Evolutionary conservation across 2,797 vertebrate genomes (phyloP).

Genomic region (Epinephelus coioides): DNA sequence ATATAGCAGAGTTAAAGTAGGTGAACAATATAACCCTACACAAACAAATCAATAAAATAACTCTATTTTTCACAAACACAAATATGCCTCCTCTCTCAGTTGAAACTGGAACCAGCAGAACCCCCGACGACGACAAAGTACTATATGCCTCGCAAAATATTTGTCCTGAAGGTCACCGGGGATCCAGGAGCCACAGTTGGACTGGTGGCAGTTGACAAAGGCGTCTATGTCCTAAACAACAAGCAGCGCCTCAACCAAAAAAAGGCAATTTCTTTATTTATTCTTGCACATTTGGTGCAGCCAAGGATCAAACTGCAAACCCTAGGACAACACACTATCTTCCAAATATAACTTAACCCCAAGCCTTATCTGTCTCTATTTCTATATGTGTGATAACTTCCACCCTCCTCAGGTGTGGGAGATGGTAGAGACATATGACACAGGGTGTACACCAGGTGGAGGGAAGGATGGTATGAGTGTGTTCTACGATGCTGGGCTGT

Average conservation of each 20-base stretch:
- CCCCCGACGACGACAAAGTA: fast-evolving
- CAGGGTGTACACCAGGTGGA: slow-evolving; percentile 90
- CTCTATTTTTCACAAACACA: not conserved
- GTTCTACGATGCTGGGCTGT: slow-evolving; percentile 89
- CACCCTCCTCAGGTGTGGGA: slow-evolving; percentile 87
- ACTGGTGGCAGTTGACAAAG: slow-evolving; percentile 92
- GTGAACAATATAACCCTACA: not conserved
- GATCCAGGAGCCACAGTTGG: slow-evolving; percentile 85
- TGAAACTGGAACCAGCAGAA: slow-evolving; percentile 10
- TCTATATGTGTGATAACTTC: not conserved
- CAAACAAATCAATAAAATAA: not conserved
- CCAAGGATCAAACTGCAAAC: too few relatives aligned
- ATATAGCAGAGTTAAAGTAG: not conserved
- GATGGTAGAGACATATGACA: slow-evolving; percentile 86
- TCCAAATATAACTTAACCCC: not conserved
- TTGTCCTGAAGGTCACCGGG: slow-evolving; percentile 85
- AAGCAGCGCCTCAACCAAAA: slow-evolving; percentile 88
- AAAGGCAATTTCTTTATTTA: slow-evolving; percentile 74
- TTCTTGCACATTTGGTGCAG: not conserved
- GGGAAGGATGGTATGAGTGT: slow-evolving; percentile 86
- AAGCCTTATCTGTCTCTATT: not conserved
- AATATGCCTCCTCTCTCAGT: slow-evolving; percentile 17
- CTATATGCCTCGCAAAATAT: slow-evolving; percentile 73
- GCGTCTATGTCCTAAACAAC: slow-evolving; percentile 88
- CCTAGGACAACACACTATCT: not conserved